phyloP scores from a whole-genome alignment of 2,888 invertebrate genomes.

The Rhagonycha fulva region DNA sequence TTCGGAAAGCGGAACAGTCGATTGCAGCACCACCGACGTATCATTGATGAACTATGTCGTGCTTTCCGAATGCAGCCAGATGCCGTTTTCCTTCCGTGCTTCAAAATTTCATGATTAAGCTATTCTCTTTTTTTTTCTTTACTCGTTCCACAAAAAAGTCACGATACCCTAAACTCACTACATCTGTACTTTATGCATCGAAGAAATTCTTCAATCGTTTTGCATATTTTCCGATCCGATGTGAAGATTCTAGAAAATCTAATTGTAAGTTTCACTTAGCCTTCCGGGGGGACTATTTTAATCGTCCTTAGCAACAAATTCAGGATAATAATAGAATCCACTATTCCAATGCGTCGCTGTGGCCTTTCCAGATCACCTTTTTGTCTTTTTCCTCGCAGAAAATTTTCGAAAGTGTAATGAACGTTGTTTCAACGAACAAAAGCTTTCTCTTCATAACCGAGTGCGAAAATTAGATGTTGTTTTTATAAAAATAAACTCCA shows the following conservation, averaged over 20 bases:
- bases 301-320: not conserved
- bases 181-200: not conserved
- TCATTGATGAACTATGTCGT: constrained; percentile 15
- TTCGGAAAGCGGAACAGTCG: constrained; percentile 22
- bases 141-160: not conserved
- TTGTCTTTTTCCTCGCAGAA: not conserved
- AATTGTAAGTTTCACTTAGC: too few species aligned
- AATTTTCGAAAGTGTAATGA: not conserved
- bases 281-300: not conserved
- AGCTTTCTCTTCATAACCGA: not conserved
- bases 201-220: not conserved
- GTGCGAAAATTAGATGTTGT: not conserved
- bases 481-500: not conserved
- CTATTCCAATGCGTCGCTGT: not conserved
- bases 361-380: not conserved
- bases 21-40: constrained; percentile 20
- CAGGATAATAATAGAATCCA: not conserved
- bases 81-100: not conserved
- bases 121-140: not conserved
- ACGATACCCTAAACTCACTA: not conserved
- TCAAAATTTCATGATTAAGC: not conserved
- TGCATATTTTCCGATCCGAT: too few species aligned
- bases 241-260: too few species aligned
- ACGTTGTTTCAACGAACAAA: not conserved
- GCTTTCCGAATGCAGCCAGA: not conserved